Percentiles rank a stretch among this genome's conserved stretches.
These are phyloP conservation scores for Lysandra bellargus DNA, from an alignment of 2,888 invertebrate species.

Conservation along the genomic window DNA sequence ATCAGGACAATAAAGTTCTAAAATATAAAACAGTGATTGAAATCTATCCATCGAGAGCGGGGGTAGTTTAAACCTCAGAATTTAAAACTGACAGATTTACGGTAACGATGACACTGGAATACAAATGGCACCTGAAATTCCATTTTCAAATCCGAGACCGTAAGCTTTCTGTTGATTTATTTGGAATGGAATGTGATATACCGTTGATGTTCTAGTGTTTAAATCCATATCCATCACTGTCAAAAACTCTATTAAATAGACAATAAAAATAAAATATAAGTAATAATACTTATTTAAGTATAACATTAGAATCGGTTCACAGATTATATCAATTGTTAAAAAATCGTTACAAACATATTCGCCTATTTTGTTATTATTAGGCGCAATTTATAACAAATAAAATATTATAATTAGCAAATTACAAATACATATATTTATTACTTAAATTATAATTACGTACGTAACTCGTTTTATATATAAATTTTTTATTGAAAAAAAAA, in stretches of 20 bases:
- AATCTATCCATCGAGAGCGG: not conserved
- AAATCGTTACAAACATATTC: no score
- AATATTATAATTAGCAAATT: no score
- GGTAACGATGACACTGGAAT: slow-evolving; percentile 22
- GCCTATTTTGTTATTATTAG: no score
- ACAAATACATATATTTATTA: no score
- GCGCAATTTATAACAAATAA: no score
- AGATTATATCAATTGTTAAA: not conserved
- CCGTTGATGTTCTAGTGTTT: not conserved
- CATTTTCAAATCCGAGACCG: slow-evolving; percentile 18
- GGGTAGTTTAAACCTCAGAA: slow-evolving; percentile 15
- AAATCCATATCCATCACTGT: not conserved
- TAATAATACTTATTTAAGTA: no score
- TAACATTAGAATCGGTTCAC: no score
- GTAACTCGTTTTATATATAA: no score
- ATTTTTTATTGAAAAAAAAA: no score
- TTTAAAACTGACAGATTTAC: slow-evolving; percentile 18
- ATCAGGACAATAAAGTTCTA: not conserved
- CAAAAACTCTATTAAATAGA: no score
- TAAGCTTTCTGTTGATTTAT: slow-evolving; percentile 17
- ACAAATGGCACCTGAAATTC: slow-evolving; percentile 11
- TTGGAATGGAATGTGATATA: not conserved
- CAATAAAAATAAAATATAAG: no score
- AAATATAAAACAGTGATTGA: not conserved
- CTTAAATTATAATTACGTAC: no score